Conservation (phyloP, 2,113 vertebrate genomes). For the Elephantulus edwardii region DNA sequence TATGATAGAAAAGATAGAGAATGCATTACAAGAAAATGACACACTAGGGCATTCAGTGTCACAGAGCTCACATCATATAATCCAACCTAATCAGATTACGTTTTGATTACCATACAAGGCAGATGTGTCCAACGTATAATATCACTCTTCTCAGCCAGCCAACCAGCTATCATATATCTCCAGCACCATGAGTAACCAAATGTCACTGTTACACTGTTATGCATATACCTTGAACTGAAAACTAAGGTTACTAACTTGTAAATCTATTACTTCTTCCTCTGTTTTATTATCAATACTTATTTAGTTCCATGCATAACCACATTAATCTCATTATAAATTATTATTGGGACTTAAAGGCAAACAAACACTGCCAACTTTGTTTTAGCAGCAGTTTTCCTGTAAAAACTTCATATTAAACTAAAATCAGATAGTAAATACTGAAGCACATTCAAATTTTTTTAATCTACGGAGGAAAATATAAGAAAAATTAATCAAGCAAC, state of each 20-base stretch:
- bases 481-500: conserved; percentile 15
- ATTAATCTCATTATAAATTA: conserved; percentile 64
- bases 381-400: conserved; percentile 12
- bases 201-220: neutral
- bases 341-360: conserved; percentile 24
- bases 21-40: conserved; percentile 78
- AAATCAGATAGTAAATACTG: neutral
- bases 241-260: conserved; percentile 66
- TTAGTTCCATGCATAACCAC: conserved; percentile 43
- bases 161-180: neutral
- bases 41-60: conserved; percentile 62
- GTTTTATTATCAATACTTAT: conserved; percentile 48
- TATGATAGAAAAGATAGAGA: conserved; percentile 76
- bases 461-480: conserved; percentile 29
- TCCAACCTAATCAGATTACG: conserved; percentile 74
- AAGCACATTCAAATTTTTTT: neutral
- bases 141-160: fast-evolving
- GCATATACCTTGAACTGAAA: conserved; percentile 53
- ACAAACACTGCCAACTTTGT: conserved; percentile 64
- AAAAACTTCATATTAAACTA: conserved; percentile 23
- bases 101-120: conserved; percentile 63
- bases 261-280: conserved; percentile 58
- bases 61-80: conserved; percentile 69
- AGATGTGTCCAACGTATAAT: neutral
- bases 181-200: neutral